Evolutionary conservation across 2,797 vertebrate species (phyloP).

Genomic region (Xenentodon cancila): DNA sequence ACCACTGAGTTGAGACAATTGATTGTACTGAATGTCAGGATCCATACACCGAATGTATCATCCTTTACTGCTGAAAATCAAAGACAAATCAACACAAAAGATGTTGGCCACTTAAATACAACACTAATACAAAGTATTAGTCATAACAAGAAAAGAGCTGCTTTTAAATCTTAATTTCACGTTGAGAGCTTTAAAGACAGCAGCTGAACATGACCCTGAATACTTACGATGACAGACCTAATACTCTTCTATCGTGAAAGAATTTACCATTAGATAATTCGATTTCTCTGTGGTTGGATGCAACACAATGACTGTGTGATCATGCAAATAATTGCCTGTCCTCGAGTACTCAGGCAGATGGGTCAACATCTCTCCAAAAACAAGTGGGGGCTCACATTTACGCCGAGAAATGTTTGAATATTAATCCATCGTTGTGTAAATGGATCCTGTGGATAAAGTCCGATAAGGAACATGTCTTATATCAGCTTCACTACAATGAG

Average conservation of each 20-base stretch:
- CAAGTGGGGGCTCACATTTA: slow-evolving; percentile 33
- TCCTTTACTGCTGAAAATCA: slow-evolving; percentile 11
- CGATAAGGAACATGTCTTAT: slow-evolving; percentile 51
- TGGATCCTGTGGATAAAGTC: slow-evolving; percentile 30
- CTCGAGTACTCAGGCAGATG: slow-evolving; percentile 48
- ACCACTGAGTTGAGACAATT: slow-evolving; percentile 11
- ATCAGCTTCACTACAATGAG: slow-evolving; percentile 9
- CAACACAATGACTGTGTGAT: slow-evolving; percentile 80
- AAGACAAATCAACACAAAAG: slow-evolving; percentile 16
- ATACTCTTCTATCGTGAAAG: slow-evolving; percentile 42
- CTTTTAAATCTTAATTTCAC: not conserved
- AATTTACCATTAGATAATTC: slow-evolving; percentile 79
- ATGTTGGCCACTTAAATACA: not conserved
- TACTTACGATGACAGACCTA: slow-evolving; percentile 17
- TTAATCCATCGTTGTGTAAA: slow-evolving; percentile 54
- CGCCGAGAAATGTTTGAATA: slow-evolving; percentile 48
- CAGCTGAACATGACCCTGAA: slow-evolving; percentile 11
- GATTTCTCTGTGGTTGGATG: slow-evolving; percentile 77
- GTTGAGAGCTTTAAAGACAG: not conserved
- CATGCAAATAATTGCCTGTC: slow-evolving; percentile 84
- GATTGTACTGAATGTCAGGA: slow-evolving; percentile 11
- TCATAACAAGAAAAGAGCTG: not conserved
- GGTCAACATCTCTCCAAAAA: slow-evolving; percentile 59
- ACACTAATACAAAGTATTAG: slow-evolving; percentile 1
- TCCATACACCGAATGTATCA: slow-evolving; percentile 5